Conservation (phyloP, 2,797 vertebrate species). For the Anabas testudineus region DNA sequence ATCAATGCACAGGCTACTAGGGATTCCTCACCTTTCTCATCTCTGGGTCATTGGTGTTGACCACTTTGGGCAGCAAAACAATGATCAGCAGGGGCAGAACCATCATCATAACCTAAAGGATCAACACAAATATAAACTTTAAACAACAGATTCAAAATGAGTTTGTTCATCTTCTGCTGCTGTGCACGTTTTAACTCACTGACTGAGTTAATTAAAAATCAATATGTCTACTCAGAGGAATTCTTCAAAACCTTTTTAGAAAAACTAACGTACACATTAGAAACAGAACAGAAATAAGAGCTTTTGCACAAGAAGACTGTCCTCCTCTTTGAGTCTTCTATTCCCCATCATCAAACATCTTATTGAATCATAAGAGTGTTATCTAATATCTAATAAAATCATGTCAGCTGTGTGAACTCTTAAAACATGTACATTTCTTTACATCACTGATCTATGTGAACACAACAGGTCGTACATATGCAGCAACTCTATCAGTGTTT, state of each 20-base stretch:
- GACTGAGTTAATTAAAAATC: too few species aligned
- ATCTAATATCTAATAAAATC: not conserved
- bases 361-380: not conserved
- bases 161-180: too few species aligned
- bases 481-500: conserved; percentile 4
- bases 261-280: too few species aligned
- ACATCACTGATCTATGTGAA: not conserved
- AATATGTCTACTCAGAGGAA: too few species aligned
- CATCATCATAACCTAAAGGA: conserved; percentile 98
- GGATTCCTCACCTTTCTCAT: conserved; percentile 93
- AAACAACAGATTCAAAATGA: too few species aligned
- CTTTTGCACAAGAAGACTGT: not conserved
- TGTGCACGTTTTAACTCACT: too few species aligned
- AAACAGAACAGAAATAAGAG: too few species aligned
- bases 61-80: conserved; percentile 96
- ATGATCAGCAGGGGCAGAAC: conserved; percentile 97
- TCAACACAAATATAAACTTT: not conserved
- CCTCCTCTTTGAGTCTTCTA: not conserved
- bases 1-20: not conserved
- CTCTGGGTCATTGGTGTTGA: conserved; percentile 98
- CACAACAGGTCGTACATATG: not conserved
- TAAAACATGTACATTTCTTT: not conserved
- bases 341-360: not conserved
- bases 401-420: not conserved
- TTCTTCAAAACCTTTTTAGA: too few species aligned